Percentiles rank a stretch among this genome's conserved stretches.
Evolutionary conservation across 2,888 invertebrate species (phyloP).

Genomic region (Epicampocera succincta): DNA sequence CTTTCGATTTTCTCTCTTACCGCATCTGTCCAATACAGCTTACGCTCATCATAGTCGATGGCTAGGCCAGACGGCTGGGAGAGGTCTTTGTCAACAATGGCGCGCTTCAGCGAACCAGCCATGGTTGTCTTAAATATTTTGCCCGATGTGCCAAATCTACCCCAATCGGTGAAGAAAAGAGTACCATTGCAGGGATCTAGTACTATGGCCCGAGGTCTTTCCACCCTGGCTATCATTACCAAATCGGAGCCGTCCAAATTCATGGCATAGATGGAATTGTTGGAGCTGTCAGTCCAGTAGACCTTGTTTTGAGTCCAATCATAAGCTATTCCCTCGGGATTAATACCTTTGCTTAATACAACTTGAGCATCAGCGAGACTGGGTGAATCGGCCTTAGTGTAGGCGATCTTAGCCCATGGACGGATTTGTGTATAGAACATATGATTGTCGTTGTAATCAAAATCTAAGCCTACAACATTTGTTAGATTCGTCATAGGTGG

Average conservation of each 20-base stretch:
- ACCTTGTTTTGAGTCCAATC: conserved; percentile 99
- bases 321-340: conserved; percentile 96
- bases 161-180: conserved; percentile 98
- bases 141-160: conserved; percentile 94
- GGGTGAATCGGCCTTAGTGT: conserved; percentile 88
- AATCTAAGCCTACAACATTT: conserved; percentile 97
- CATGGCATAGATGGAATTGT: conserved; percentile 97
- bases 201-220: conserved; percentile 96
- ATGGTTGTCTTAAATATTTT: conserved; percentile 97
- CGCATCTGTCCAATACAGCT: conserved; percentile 98
- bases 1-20: conserved; percentile 97
- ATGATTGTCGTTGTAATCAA: conserved; percentile 93
- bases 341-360: conserved; percentile 90
- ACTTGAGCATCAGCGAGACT: conserved; percentile 85
- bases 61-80: conserved; percentile 98
- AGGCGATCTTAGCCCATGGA: conserved; percentile 94
- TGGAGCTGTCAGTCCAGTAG: conserved; percentile 98
- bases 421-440: conserved; percentile 96
- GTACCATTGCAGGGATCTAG: conserved; percentile 98
- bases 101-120: conserved; percentile 95
- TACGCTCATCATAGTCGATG: conserved; percentile 96
- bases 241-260: conserved; percentile 92
- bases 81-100: conserved; percentile 93
- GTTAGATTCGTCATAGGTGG: conserved; percentile 92
- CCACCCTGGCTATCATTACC: conserved; percentile 96